phyloP scores from a whole-genome alignment of 2,797 vertebrate species.

The Sebastes flavidus region DNA sequence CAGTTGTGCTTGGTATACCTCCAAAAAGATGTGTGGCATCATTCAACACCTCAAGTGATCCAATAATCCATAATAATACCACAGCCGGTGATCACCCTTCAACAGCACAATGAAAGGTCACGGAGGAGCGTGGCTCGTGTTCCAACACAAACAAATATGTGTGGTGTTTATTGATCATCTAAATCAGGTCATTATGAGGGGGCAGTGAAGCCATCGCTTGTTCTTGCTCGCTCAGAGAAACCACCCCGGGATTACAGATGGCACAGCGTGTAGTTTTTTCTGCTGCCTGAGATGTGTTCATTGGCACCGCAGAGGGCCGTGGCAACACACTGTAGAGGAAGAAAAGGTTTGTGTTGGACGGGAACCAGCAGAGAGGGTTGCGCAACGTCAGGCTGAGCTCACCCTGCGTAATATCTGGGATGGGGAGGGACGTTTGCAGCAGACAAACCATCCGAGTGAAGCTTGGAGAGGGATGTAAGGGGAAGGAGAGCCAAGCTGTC shows the following conservation, averaged over 20 bases:
- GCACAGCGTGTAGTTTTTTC: constrained; percentile 47
- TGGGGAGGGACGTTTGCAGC: constrained; percentile 6
- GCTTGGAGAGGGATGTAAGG: neutral
- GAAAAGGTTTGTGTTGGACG: constrained; percentile 66
- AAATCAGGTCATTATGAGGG: constrained; percentile 12
- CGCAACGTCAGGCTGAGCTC: constrained; percentile 57
- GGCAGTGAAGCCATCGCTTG: constrained; percentile 20
- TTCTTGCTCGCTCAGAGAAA: constrained; percentile 32
- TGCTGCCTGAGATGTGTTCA: constrained; percentile 58
- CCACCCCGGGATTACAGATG: constrained; percentile 40
- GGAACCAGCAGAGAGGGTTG: constrained; percentile 58
- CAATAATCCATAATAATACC: constrained; percentile 13
- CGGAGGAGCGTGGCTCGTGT: neutral
- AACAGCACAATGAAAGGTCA: neutral
- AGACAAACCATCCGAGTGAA: constrained; percentile 6
- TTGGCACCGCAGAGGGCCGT: constrained; percentile 48
- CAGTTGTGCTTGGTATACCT: neutral
- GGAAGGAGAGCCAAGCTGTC: neutral
- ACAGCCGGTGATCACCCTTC: constrained; percentile 6
- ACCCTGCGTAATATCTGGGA: constrained; percentile 36
- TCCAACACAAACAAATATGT: constrained; percentile 27
- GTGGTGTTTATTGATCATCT: constrained; percentile 33
- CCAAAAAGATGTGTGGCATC: constrained; percentile 16
- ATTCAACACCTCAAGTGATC: constrained; percentile 20
- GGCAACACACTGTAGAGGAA: constrained; percentile 53